Conservation (phyloP, 2,113 vertebrate species). For the Girardinichthys multiradiatus region DNA sequence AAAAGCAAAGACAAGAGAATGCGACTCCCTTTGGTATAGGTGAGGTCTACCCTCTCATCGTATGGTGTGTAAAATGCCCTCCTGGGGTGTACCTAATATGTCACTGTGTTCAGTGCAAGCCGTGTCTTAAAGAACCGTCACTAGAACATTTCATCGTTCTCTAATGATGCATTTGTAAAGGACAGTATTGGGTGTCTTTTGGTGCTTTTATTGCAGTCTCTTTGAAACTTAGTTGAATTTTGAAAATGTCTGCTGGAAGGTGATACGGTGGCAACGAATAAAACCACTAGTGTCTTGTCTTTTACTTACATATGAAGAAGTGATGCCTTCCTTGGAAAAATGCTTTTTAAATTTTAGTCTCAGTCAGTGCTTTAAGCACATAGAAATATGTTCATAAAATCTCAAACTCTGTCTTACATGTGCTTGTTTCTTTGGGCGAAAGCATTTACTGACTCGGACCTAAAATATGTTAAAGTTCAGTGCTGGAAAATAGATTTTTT, state of each 20-base stretch:
- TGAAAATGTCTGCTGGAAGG: neutral
- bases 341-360: no score
- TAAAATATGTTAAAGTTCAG: no score
- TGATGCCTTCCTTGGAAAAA: no score
- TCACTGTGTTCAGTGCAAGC: neutral
- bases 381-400: no score
- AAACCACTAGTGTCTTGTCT: no score
- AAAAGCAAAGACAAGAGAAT: slow-evolving; percentile 55
- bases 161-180: neutral
- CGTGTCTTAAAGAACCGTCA: neutral
- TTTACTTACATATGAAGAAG: no score
- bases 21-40: slow-evolving; percentile 12
- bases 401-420: no score
- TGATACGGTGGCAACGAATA: neutral
- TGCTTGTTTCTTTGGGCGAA: no score
- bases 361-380: no score
- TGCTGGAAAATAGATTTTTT: no score
- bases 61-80: neutral
- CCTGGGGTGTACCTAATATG: neutral
- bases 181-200: slow-evolving; percentile 4
- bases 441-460: no score
- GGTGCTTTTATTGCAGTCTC: neutral
- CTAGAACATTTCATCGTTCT: neutral
- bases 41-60: slow-evolving; percentile 1
- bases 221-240: neutral